Base-by-base conservation (phyloP, 2,797 vertebrate genomes). In the Gymnocypris eckloni region DNA sequence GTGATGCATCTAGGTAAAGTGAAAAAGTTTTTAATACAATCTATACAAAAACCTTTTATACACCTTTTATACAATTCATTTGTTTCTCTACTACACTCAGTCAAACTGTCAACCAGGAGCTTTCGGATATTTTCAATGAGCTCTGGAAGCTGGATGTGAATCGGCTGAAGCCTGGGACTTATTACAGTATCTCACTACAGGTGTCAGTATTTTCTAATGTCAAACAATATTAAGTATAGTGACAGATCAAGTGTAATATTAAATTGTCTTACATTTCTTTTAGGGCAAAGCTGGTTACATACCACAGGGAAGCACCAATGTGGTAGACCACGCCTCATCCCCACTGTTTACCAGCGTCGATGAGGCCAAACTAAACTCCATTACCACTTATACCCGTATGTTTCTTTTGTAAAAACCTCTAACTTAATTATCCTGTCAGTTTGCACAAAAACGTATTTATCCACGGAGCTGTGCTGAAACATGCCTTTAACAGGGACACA, bases 121-220 rank as follows among this genome's bases (percentile, higher is more conserved):
- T 98, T 16, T 96, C 96, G 9, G 88, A 89, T 72, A 83, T 97
- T 41, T 94, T 97, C 90, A 95, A 88, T 82, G 93, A 97, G 87
- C 89, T 97, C 56, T 97, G 97, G 96, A 95, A 92, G 43, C 73
- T 96, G 83, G 96, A 97, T 77, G 90, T 88, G 25, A 96, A 97
- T 72, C 93, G 94, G 4, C 88, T 97, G 83, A 88, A 13, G 0
- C 94, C 96, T 37, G 96, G 93, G 15, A 91, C 87, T 20, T 96
- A 97, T 91, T 97, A 97, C 90, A 94, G 79, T 0, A 90, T 97
- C 89, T 94, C 94, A 56, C 88, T 97, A 75, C 97, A 97, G 95
- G 97, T 97, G 84, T 12, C 71, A 43, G 37, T 4, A 28, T 69
- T 70, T 69, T 54, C 33, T 83, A 48, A 61, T 56, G 9, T 20